These are phyloP conservation scores for Amiota communis DNA, from an alignment of 2,888 invertebrate genomes.

Conservation along the genomic window DNA sequence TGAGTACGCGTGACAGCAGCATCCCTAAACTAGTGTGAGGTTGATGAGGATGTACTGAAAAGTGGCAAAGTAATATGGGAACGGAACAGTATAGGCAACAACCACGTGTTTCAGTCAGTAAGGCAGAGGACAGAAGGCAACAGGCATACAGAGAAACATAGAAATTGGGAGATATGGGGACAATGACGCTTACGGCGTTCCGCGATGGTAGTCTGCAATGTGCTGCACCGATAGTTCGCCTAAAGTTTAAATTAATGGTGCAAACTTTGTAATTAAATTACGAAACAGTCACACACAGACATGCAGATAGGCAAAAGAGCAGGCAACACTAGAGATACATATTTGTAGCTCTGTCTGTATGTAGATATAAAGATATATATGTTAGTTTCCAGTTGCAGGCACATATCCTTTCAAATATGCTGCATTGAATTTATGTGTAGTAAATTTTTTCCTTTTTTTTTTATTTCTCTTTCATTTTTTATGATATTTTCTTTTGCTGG, in stretches of 20 bases:
- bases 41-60: too few relatives aligned
- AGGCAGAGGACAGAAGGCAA: too few relatives aligned
- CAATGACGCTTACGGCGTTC: neutral
- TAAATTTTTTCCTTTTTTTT: neutral
- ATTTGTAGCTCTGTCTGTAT: conserved; percentile 23
- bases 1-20: conserved; percentile 18
- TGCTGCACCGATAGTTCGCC: conserved; percentile 57
- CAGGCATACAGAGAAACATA: too few relatives aligned
- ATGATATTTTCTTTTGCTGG: conserved; percentile 25
- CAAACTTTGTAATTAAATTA: conserved; percentile 70
- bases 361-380: conserved; percentile 1
- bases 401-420: conserved; percentile 35
- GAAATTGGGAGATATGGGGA: neutral
- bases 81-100: too few relatives aligned
- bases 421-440: conserved; percentile 46
- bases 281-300: conserved; percentile 45
- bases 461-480: conserved; percentile 24
- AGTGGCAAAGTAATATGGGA: too few relatives aligned
- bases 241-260: conserved; percentile 68
- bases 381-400: conserved; percentile 33
- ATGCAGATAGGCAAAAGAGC: conserved; percentile 33
- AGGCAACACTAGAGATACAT: conserved; percentile 15
- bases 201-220: conserved; percentile 34
- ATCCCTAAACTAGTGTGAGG: neutral
- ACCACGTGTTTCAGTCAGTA: too few relatives aligned